Conservation (phyloP, 2,113 vertebrate genomes). For the Aegotheles bennettii region DNA sequence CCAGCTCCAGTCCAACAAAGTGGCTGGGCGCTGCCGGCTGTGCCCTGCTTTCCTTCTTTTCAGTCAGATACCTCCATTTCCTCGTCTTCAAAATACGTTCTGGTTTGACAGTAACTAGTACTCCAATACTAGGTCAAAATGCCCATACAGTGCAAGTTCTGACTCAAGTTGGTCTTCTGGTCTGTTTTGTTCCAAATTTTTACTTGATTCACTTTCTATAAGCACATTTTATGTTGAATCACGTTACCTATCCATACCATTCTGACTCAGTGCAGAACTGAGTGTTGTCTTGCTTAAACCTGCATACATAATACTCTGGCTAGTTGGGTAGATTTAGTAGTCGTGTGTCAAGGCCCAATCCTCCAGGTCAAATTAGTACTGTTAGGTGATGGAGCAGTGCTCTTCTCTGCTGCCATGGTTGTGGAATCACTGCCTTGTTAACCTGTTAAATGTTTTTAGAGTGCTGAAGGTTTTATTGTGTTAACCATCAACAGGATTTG, state of each 20-base stretch:
- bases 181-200: not conserved
- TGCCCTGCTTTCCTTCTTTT: not conserved
- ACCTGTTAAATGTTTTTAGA: not conserved
- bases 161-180: no score
- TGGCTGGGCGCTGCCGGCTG: rapidly evolving
- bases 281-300: not conserved
- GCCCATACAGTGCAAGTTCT: not conserved
- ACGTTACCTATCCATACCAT: not conserved
- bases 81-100: not conserved
- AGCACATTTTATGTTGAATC: not conserved
- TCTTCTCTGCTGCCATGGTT: not conserved
- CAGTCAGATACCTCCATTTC: not conserved
- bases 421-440: not conserved
- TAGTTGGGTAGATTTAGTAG: not conserved
- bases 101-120: not conserved
- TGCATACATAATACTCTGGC: rapidly evolving
- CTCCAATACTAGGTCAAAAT: not conserved
- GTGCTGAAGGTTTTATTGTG: not conserved
- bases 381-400: not conserved
- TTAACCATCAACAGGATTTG: not conserved
- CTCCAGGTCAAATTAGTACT: not conserved
- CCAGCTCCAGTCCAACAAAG: rapidly evolving
- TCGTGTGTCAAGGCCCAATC: rapidly evolving
- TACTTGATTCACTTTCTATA: not conserved
- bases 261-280: not conserved